Conservation (phyloP, 2,113 vertebrate species). For the Spermophilus dauricus region DNA sequence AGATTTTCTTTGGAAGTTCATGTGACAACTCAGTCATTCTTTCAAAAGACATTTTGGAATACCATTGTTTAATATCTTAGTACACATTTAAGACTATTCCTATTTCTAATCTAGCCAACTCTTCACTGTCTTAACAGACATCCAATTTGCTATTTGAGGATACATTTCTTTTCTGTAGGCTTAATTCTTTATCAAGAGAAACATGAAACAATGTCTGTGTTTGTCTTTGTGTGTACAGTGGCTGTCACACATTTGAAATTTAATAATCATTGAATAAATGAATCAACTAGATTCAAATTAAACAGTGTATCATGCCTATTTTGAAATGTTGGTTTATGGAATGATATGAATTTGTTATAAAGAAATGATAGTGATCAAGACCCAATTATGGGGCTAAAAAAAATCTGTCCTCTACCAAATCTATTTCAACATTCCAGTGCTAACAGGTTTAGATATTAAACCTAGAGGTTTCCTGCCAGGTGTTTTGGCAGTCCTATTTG, state of each 20-base stretch:
- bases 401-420: background rate
- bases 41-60: slow-evolving; percentile 33
- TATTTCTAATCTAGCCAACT: background rate
- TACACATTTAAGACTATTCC: background rate
- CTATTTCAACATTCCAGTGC: background rate
- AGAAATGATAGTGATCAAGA: background rate
- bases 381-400: background rate
- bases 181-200: slow-evolving; percentile 28
- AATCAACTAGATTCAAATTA: background rate
- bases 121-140: background rate
- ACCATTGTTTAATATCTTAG: background rate
- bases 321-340: background rate
- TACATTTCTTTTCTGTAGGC: background rate
- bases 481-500: background rate
- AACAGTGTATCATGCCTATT: background rate
- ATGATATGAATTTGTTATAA: slow-evolving; percentile 12
- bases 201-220: background rate
- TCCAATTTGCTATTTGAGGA: background rate
- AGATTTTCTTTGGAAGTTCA: background rate
- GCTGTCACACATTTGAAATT: background rate
- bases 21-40: slow-evolving; percentile 9
- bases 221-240: background rate
- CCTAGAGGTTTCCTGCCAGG: slow-evolving; percentile 62
- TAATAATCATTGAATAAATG: background rate
- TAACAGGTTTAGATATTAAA: slow-evolving; percentile 44